phyloP scores from a whole-genome alignment of 2,888 invertebrate species.

The Cantharis rufa region DNA sequence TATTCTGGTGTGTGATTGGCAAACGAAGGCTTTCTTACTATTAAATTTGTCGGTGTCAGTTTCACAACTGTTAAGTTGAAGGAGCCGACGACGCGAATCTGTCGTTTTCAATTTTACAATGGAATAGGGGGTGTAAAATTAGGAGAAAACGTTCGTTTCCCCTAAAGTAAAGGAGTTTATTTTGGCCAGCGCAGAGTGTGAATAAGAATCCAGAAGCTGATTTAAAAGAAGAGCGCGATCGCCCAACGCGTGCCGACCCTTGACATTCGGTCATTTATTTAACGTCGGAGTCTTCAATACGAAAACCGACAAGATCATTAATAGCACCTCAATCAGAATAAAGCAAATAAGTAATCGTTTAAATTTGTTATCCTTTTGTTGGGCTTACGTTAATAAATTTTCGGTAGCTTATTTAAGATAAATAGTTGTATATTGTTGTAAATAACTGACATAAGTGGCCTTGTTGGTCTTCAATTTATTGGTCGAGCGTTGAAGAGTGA shows the following conservation, averaged over 20 bases:
- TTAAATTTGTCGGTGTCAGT: constrained; percentile 5
- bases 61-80: background rate
- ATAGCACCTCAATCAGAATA: constrained; percentile 43
- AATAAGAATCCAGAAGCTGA: constrained; percentile 35
- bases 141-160: background rate
- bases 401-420: background rate
- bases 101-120: background rate
- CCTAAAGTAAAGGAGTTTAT: background rate
- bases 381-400: background rate
- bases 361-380: background rate
- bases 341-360: constrained; percentile 29
- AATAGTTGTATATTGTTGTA: constrained; percentile 21
- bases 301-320: constrained; percentile 43
- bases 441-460: constrained; percentile 22
- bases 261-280: constrained; percentile 51
- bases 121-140: background rate
- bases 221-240: constrained; percentile 36
- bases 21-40: background rate
- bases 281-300: constrained; percentile 42
- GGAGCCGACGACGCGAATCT: background rate
- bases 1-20: constrained; percentile 4
- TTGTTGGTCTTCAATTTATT: constrained; percentile 38
- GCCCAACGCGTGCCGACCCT: constrained; percentile 48
- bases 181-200: constrained; percentile 12
- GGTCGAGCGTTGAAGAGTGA: constrained; percentile 44